Evolutionary conservation across 2,888 invertebrate genomes (phyloP).

Genomic region (Acleris literana): DNA sequence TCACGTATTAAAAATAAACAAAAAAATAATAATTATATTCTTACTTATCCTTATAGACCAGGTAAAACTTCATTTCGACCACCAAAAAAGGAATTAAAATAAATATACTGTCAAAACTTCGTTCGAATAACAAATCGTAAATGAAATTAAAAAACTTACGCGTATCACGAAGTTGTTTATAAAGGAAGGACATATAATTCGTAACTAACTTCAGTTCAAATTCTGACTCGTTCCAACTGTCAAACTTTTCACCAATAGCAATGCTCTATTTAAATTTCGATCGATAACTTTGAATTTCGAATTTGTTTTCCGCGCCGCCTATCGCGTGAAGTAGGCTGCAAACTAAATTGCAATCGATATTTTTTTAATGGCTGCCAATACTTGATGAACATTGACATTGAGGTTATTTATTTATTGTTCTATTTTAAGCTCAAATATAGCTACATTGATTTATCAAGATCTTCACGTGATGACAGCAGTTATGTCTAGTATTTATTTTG

Average conservation of each 20-base stretch:
- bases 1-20: not conserved
- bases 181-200: conserved; percentile 20
- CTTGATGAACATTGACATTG: conserved; percentile 19
- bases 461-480: no score
- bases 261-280: not conserved
- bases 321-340: conserved; percentile 22
- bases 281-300: not conserved
- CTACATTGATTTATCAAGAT: no score
- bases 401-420: conserved; percentile 5
- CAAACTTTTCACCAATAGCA: conserved; percentile 10
- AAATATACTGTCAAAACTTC: conserved; percentile 43
- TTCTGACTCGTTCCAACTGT: conserved; percentile 16
- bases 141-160: conserved; percentile 45
- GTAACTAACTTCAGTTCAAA: conserved; percentile 27
- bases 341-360: conserved; percentile 26
- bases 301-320: conserved; percentile 2
- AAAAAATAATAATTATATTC: conserved; percentile 46
- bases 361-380: conserved; percentile 30
- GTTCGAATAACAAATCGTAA: conserved; percentile 47
- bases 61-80: conserved; percentile 67
- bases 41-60: conserved; percentile 73
- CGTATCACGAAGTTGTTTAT: conserved; percentile 29
- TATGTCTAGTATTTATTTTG: no score
- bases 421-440: not conserved
- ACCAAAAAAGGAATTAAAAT: conserved; percentile 42